These are phyloP conservation scores for Tinea semifulvella DNA, from an alignment of 2,888 invertebrate species.

Conservation along the genomic window DNA sequence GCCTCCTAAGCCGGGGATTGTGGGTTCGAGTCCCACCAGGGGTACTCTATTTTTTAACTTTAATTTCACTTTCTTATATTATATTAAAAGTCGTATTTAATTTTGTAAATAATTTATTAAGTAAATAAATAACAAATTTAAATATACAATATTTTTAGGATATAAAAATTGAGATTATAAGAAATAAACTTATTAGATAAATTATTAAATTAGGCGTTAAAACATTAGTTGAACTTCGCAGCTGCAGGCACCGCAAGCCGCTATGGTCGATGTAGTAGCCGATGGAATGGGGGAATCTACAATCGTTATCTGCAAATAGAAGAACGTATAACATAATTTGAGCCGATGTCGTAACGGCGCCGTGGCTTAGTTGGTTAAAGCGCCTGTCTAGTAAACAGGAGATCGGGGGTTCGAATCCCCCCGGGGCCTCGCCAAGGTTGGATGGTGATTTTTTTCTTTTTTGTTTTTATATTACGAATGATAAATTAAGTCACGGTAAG, in stretches of 20 bases:
- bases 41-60: conserved; percentile 48
- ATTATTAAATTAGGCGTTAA: not conserved
- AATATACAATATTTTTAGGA: not conserved
- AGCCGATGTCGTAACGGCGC: conserved; percentile 32
- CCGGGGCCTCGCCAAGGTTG: conserved; percentile 45
- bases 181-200: not conserved
- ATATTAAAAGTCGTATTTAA: not conserved
- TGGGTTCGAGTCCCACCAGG: conserved; percentile 81
- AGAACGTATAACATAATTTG: conserved; percentile 29
- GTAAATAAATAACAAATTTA: no score
- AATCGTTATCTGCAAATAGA: conserved; percentile 67
- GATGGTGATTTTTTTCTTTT: not conserved
- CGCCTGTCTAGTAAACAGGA: conserved; percentile 68
- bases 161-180: not conserved
- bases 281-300: conserved; percentile 72
- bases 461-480: not conserved
- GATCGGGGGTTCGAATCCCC: conserved; percentile 67
- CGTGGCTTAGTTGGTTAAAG: conserved; percentile 68
- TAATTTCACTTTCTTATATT: not conserved
- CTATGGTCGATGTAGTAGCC: conserved; percentile 59
- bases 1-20: conserved; percentile 82
- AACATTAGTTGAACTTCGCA: conserved; percentile 27
- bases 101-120: not conserved
- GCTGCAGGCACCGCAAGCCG: conserved; percentile 53
- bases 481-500: no score